Conservation (phyloP, 2,113 vertebrate species). For the Perognathus longimembris region DNA sequence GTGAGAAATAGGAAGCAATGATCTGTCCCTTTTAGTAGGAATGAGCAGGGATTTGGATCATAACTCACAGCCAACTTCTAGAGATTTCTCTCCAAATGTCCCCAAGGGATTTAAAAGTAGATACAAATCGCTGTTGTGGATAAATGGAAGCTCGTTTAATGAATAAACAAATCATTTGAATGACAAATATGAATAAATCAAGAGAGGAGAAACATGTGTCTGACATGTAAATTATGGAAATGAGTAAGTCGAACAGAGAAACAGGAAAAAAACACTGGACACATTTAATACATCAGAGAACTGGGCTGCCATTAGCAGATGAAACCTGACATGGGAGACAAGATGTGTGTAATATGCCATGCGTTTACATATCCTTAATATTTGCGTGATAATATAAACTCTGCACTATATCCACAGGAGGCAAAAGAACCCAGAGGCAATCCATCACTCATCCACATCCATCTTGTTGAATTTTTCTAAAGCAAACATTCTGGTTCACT, state of each 20-base stretch:
- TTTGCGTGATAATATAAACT: neutral
- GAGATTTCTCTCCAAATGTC: slow-evolving; percentile 52
- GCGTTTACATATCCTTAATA: neutral
- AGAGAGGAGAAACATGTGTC: slow-evolving; percentile 45
- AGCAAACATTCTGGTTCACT: neutral
- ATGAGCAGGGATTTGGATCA: slow-evolving; percentile 49
- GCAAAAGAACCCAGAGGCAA: neutral
- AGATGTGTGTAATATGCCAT: neutral
- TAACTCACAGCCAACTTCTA: slow-evolving; percentile 34
- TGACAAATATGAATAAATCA: slow-evolving; percentile 61
- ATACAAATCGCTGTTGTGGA: neutral
- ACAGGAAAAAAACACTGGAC: slow-evolving; percentile 21
- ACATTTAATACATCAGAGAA: slow-evolving; percentile 32
- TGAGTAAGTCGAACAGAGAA: slow-evolving; percentile 45
- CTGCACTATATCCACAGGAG: neutral
- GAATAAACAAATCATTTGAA: slow-evolving; percentile 59
- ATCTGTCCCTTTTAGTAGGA: slow-evolving; percentile 1
- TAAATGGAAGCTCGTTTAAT: slow-evolving; percentile 57
- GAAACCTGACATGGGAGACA: slow-evolving; percentile 14
- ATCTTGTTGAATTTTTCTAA: slow-evolving; percentile 20
- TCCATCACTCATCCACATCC: neutral
- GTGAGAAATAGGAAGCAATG: slow-evolving; percentile 13
- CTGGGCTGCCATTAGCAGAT: neutral
- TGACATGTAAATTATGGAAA: slow-evolving; percentile 33
- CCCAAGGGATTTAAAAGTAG: slow-evolving; percentile 41